Evolutionary conservation across 2,113 vertebrate species (phyloP), one percentile per base, ranked within the genome.

Genomic region (Condylura cristata): DNA sequence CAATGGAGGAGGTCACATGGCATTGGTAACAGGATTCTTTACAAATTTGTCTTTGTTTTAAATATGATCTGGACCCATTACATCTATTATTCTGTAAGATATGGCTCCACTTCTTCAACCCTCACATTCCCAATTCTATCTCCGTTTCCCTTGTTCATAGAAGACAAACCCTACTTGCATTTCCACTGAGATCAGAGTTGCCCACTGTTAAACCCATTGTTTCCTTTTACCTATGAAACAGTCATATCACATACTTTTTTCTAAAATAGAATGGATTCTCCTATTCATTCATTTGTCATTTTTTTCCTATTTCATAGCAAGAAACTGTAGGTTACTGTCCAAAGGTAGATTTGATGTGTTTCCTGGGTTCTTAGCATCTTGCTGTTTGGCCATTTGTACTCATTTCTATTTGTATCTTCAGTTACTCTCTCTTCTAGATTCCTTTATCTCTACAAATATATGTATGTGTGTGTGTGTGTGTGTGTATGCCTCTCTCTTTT

Each of bases 1-100:
- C 39, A 61, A 32, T 58, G 37, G 58, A 87, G 28, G 58, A 28
- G 41, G 8, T 60, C 32, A 53, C 32, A 44, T 26, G 56, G 56
- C 34, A 14, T 68, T 71, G 34, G 39, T 39, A 60, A 71, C 8
- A 39, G 44, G 34, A 14, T 75, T n/a, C 74, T 74, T 78, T 32
- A 63, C 61, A 58, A 72, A 63, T 48, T 61, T 10, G 8, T 66
- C 53, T 89, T 81, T 93, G 80, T 90, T 96, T 95, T 70, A 83
- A 86, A 81, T 86, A 39, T 70, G 9, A 30, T n/a, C 41, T 74
- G 10, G 20, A 32, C 39, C 20, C 44, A 32, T 58, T 61, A n/a
- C 75, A 1, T 37, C 24, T 51, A 81, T 37, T 51, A 24, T 56
- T 66, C 61, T 86, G 22, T 4, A 72, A 78, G 48, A 0, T 37